Evolutionary conservation across 64 coral and sea anemone species (phyloP), one percentile per base, ranked within the genome.

Genomic region (Trachythela sp.): DNA sequence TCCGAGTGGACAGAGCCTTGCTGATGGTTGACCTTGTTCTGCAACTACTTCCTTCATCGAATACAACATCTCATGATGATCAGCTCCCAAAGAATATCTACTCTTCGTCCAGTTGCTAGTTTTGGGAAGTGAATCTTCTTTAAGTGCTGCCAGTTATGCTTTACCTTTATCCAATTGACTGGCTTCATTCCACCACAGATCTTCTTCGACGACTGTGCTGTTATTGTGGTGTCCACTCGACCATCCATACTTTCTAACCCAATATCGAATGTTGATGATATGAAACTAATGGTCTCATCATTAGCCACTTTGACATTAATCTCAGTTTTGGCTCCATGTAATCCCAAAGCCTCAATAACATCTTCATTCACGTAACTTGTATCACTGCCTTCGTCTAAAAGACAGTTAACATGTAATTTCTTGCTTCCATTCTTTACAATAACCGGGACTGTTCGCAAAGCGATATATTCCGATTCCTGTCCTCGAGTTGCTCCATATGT

Each of bases 311-410:
- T 90, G 33, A 85, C 89, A 85, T 54, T 90, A 67, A 90, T 56
- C 52, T 32, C 49, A 43, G 54, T 64, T 77, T 43, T 85, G 31
- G 35, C 59, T 37, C 83, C 89, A 13, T 85, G 83, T 40, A 85
- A 77, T 39, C 80, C 54, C 58, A 90, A 85, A 39, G 60, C 49
- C 68, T 90, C 80, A 13, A 87, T 39, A 49, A 94, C 92, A 83
- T 94, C 88, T 77, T 94, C 85, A 84, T 94, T 94, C 8, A 88
- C 52, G 67, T 92, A 92, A 60, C 85, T 92, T 64, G 86, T 88
- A 33, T 33, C n/a, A n/a, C n/a, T n/a, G n/a, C n/a, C n/a, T n/a
- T n/a, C n/a, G n/a, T n/a, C n/a, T n/a, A n/a, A n/a, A n/a, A n/a
- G n/a, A n/a, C n/a, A n/a, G n/a, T n/a, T n/a, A n/a, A 93, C 92